Evolutionary conservation across 92 coral and sea anemone genomes (phyloP).

Genomic region (Scolanthus callimorphus): DNA sequence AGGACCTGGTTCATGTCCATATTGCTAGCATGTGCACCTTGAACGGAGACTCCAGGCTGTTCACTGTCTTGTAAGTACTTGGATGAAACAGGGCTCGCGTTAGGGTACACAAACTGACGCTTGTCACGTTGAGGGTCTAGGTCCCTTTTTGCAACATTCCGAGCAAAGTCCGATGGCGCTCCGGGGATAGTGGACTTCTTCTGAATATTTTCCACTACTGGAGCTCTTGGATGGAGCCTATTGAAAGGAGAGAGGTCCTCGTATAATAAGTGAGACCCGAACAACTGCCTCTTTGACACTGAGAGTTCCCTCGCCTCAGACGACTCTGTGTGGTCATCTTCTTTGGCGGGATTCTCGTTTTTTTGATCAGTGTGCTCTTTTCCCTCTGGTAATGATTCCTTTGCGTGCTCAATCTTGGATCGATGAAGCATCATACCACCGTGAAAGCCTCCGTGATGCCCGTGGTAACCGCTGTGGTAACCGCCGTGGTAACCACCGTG

Average conservation of each 20-base stretch:
- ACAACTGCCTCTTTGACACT: constrained; percentile 48
- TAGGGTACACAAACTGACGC: constrained; percentile 23
- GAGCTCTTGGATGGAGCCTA: constrained; percentile 34
- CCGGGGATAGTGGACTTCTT: constrained; percentile 73
- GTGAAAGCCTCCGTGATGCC: constrained; percentile 7
- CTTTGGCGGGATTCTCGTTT: constrained; percentile 49
- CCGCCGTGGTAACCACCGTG: constrained; percentile 24
- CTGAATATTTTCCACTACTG: constrained; percentile 59
- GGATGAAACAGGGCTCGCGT: neutral
- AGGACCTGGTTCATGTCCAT: neutral
- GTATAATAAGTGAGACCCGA: constrained; percentile 68
- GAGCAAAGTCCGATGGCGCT: constrained; percentile 15
- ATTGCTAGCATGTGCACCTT: neutral
- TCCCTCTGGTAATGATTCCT: neutral
- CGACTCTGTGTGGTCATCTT: constrained; percentile 47
- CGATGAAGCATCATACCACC: constrained; percentile 42
- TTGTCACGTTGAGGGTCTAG: constrained; percentile 13
- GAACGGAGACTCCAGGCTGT: neutral
- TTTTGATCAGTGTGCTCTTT: constrained; percentile 46
- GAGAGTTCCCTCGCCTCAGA: neutral
- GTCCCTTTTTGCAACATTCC: constrained; percentile 30
- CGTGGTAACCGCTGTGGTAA: constrained; percentile 10
- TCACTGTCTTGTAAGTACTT: neutral
- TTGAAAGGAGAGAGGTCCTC: constrained; percentile 66
- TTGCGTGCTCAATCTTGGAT: constrained; percentile 58